Base-by-base conservation (phyloP, 2,888 invertebrate species). In the Trachelus tabidus region DNA sequence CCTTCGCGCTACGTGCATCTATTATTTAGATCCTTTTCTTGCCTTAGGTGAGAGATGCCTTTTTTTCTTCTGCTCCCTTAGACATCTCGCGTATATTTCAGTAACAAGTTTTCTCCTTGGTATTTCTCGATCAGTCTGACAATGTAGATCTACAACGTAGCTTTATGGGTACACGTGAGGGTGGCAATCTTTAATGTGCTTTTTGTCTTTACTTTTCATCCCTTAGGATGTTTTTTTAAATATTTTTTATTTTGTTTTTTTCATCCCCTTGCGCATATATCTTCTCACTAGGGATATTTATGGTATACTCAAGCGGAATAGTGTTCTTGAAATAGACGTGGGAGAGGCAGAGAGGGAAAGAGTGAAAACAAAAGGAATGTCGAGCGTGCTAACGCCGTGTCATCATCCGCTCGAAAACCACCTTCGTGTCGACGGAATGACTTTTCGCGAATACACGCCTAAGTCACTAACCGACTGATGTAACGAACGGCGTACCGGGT, bases 11-110 rank as follows among this genome's bases (percentile, higher is more conserved):
- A 84, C 82, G 77, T 37, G 81, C 81, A 87, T 89, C 85, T 88
- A 89, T 89, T 89, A 89, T 89, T 89, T 83, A 89, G 56, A 80
- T 75, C 77, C 78, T 71, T 56, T 56, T 56, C 23, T 56, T 56
- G 80, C 76, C 73, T 23, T 73, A 73, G 68, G 40, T 71, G 56
- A 37, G 34, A 35, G 69, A 40, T 37, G 34, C 73, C 73, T 74
- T 75, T 15, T 40, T 40, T 75, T 35, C 37, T 73, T 3, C 33
- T 77, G 31, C 56, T 76, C 68, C 31, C 40, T 33, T 33, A 34
- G 74, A 56, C 40, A 23, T 56, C 23, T 56, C 23, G 40, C 40
- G n/a, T 77, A n/a, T 73, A n/a, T 76, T 23, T 40, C 40, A 56
- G 76, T 40, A 76, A 76, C 68, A 73, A 73, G 76, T 76, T 76